Conservation (phyloP, 2,797 vertebrate species). For the Phoeniculus purpureus region DNA sequence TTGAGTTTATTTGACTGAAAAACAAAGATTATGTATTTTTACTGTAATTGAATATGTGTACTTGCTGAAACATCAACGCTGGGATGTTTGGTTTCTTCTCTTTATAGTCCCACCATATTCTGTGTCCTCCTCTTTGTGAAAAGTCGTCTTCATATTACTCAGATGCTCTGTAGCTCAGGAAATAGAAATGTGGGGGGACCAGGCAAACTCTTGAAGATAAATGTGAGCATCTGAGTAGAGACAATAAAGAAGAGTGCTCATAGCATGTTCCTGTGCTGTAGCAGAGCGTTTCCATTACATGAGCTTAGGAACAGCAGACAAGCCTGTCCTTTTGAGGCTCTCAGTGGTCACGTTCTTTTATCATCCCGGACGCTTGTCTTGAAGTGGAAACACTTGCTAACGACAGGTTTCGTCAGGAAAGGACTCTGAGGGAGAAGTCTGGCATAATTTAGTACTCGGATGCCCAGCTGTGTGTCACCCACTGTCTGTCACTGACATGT, state of each 20-base stretch:
- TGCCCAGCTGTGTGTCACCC: fast-evolving
- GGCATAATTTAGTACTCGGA: not conserved
- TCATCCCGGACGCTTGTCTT: not conserved
- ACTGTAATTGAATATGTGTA: not conserved
- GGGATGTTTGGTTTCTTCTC: not conserved
- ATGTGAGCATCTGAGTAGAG: not conserved
- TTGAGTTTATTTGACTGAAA: not conserved
- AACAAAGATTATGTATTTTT: not conserved
- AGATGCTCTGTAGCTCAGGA: not conserved
- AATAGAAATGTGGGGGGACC: not conserved
- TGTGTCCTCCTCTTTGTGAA: not conserved
- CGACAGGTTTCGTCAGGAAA: not conserved
- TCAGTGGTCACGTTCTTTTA: not conserved
- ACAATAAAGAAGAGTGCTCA: not conserved
- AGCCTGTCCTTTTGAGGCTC: not conserved
- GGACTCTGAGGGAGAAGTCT: not conserved
- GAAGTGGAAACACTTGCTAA: not conserved
- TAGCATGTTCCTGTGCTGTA: not conserved
- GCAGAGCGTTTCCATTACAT: not conserved
- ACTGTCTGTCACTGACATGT: not conserved
- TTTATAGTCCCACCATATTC: not conserved
- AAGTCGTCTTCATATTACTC: not conserved
- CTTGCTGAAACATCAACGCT: not conserved
- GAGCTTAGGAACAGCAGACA: not conserved
- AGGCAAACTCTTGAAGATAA: not conserved